These are phyloP conservation scores for Spondyliosoma cantharus DNA, from an alignment of 2,797 vertebrate species.

Conservation along the genomic window DNA sequence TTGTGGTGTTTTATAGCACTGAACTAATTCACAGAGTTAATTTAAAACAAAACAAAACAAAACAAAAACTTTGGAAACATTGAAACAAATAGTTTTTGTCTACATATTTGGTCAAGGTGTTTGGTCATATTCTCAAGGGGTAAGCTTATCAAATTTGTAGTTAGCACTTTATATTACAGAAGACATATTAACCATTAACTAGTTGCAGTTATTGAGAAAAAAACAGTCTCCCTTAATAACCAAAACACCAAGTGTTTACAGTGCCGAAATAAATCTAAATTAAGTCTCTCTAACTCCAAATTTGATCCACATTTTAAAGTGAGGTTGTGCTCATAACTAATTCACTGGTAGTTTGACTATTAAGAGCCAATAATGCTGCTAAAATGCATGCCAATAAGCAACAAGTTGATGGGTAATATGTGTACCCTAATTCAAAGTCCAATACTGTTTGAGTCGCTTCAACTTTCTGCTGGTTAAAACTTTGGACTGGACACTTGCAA, in stretches of 20 bases:
- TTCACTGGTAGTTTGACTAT: too few species aligned
- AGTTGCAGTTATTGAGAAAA: too few species aligned
- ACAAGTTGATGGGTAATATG: too few species aligned
- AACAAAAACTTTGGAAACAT: conserved; percentile 54
- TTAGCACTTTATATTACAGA: conserved; percentile 25
- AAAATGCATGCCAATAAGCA: too few species aligned
- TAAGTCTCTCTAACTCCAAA: too few species aligned
- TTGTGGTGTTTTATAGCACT: conserved; percentile 19
- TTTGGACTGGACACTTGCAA: conserved; percentile 18
- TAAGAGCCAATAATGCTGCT: too few species aligned
- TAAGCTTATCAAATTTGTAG: conserved; percentile 41
- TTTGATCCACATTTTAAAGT: too few species aligned
- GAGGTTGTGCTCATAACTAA: too few species aligned
- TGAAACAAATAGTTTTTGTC: conserved; percentile 15
- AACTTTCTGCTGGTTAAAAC: conserved; percentile 21
- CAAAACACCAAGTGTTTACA: too few species aligned
- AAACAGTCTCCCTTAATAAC: too few species aligned
- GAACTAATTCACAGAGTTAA: conserved; percentile 49
- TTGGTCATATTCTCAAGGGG: conserved; percentile 34
- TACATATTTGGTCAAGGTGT: conserved; percentile 35
- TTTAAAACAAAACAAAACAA: conserved; percentile 57
- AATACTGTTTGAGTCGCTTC: conserved; percentile 26
- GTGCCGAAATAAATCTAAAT: too few species aligned
- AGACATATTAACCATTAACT: too few species aligned
- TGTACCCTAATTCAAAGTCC: neutral